Conservation (phyloP, 2,797 vertebrate genomes). For the Parambassis ranga region DNA sequence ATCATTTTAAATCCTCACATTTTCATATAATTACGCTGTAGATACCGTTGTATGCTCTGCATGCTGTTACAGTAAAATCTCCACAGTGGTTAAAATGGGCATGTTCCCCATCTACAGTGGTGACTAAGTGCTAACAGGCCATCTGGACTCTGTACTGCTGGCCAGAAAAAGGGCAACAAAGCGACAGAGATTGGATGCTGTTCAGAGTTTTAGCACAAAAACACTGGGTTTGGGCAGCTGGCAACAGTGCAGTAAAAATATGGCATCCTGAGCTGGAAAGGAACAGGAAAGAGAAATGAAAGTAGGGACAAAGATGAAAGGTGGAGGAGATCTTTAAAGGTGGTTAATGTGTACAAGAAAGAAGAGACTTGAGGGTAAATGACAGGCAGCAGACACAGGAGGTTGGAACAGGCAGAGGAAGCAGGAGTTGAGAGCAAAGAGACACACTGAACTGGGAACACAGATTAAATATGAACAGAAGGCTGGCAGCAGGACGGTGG, state of each 20-base stretch:
- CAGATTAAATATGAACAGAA: conserved; percentile 38
- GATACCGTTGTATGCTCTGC: background rate
- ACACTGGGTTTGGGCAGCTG: background rate
- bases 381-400: background rate
- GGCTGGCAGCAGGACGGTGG: conserved; percentile 30
- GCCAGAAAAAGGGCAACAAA: conserved; percentile 1
- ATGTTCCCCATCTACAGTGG: conserved; percentile 4
- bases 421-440: conserved; percentile 25
- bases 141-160: conserved; percentile 24
- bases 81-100: background rate
- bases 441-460: conserved; percentile 16
- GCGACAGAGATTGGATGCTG: conserved; percentile 1
- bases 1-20: background rate
- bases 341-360: background rate
- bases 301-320: background rate
- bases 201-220: background rate
- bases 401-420: conserved; percentile 1
- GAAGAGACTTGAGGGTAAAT: background rate
- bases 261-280: background rate
- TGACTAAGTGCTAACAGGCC: conserved; percentile 12
- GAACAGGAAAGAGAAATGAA: background rate
- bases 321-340: background rate
- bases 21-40: background rate
- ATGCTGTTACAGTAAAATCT: background rate
- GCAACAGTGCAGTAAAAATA: background rate